These are phyloP conservation scores for Orthosia incerta DNA, from an alignment of 2,888 invertebrate genomes.

Conservation along the genomic window DNA sequence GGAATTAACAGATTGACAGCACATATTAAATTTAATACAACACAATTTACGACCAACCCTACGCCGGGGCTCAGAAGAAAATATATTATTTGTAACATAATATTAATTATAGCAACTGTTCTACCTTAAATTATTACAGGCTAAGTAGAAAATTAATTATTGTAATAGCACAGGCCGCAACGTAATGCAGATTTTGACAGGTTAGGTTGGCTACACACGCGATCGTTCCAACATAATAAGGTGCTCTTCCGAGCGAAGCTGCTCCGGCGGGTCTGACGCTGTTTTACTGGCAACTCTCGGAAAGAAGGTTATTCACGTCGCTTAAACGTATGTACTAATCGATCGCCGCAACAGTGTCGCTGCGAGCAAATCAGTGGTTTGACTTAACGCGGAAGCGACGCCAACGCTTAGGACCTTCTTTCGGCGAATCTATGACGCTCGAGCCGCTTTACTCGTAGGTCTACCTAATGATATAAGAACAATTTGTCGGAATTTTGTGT, in stretches of 20 bases:
- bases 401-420: too few relatives aligned
- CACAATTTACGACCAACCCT: slow-evolving; percentile 72
- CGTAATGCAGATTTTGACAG: slow-evolving; percentile 70
- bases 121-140: slow-evolving; percentile 69
- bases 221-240: slow-evolving; percentile 28
- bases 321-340: too few relatives aligned
- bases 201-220: slow-evolving; percentile 57
- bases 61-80: slow-evolving; percentile 63
- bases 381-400: too few relatives aligned
- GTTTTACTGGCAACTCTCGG: too few relatives aligned
- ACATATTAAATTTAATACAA: slow-evolving; percentile 65
- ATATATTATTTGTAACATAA: slow-evolving; percentile 73
- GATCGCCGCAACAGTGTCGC: too few relatives aligned
- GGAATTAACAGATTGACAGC: slow-evolving; percentile 64
- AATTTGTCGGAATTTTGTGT: slow-evolving; percentile 57
- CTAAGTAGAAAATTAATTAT: slow-evolving; percentile 72
- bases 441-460: too few relatives aligned
- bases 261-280: too few relatives aligned
- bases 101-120: slow-evolving; percentile 75
- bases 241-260: too few relatives aligned
- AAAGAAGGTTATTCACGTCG: too few relatives aligned
- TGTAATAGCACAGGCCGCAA: slow-evolving; percentile 56
- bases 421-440: too few relatives aligned
- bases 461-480: slow-evolving; percentile 4
- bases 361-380: too few relatives aligned